Evolutionary conservation across 2,113 vertebrate genomes (phyloP), one percentile per base, ranked within the genome.

Genomic region (Cyprinus carpio): DNA sequence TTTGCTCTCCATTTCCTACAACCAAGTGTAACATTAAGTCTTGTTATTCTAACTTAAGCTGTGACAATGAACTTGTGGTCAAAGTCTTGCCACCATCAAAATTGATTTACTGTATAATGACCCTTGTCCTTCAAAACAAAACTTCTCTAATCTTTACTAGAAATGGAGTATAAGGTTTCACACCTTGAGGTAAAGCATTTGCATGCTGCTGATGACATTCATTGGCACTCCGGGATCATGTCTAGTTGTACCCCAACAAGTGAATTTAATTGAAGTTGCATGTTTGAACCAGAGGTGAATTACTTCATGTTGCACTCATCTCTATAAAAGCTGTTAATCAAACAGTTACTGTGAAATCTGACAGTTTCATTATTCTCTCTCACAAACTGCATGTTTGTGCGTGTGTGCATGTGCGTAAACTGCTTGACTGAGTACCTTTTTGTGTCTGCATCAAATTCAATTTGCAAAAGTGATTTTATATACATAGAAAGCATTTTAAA

Each of bases 301-400:
- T 69, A 82, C 80, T 69, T 82, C 80, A 82, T 69, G 64, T 69
- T 82, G 64, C 46, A 69, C 25, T 67, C 25, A 69, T 82, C 62
- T 69, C 80, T 67, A 82, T 67, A 82, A 82, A 82, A 82, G 46
- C 64, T 34, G 64, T 82, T 82, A 82, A 82, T 82, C 80, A 82
- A 82, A 43, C 25, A 46, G 43, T 67, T 81, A 81, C 80, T 82
- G 25, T 82, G 27, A 82, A 82, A 51, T 49, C 43, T 69, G 80
- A 82, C 80, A 82, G 80, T 69, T 82, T 82, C 29, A 69, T 82
- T 82, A 54, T 69, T 34, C 64, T 46, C 78, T 80, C 34, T 25
- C n/a, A 2, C 64, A 51, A 29, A 34, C 75, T 43, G 71, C 23
- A 9, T 64, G 18, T 43, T 18, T 54, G 75, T 54, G n/a, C 51